Conservation (phyloP, 2,797 vertebrate species). For the Calcarius lapponicus region DNA sequence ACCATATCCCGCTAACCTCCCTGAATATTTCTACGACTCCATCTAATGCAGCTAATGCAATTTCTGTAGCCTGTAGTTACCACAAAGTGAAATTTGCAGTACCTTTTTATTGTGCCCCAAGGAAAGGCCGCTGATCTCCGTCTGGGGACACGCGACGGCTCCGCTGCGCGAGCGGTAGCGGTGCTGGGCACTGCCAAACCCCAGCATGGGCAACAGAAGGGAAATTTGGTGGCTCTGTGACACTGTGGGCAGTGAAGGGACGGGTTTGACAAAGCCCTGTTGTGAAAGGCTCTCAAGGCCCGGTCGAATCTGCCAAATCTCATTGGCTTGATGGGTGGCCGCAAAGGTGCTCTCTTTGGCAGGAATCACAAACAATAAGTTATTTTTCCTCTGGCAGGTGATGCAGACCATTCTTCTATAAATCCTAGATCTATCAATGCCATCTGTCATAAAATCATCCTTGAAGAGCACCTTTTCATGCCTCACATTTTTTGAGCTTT, state of each 20-base stretch:
- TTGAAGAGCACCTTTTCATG: not conserved
- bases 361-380: conserved; percentile 87
- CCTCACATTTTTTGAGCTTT: not conserved
- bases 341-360: conserved; percentile 85
- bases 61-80: conserved; percentile 71
- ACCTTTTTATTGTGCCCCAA: conserved; percentile 69
- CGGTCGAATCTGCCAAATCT: conserved; percentile 82
- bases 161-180: not conserved
- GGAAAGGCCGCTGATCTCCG: conserved; percentile 48
- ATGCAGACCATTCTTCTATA: conserved; percentile 57
- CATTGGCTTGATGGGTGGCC: conserved; percentile 81
- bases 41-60: conserved; percentile 76
- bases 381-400: conserved; percentile 75
- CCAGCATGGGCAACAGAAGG: conserved; percentile 45
- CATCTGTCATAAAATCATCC: conserved; percentile 51
- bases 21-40: conserved; percentile 68
- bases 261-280: conserved; percentile 76
- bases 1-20: conserved; percentile 70
- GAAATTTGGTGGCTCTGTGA: conserved; percentile 23
- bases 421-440: conserved; percentile 28
- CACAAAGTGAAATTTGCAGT: conserved; percentile 75
- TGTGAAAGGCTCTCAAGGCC: conserved; percentile 81
- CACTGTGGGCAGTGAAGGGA: conserved; percentile 34
- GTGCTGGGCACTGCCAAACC: conserved; percentile 73
- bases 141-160: conserved; percentile 46